Evolutionary conservation across 35 echinoderm and acorn worm genomes (phyloP).

Genomic region (Heliocidaris erythrogramma): DNA sequence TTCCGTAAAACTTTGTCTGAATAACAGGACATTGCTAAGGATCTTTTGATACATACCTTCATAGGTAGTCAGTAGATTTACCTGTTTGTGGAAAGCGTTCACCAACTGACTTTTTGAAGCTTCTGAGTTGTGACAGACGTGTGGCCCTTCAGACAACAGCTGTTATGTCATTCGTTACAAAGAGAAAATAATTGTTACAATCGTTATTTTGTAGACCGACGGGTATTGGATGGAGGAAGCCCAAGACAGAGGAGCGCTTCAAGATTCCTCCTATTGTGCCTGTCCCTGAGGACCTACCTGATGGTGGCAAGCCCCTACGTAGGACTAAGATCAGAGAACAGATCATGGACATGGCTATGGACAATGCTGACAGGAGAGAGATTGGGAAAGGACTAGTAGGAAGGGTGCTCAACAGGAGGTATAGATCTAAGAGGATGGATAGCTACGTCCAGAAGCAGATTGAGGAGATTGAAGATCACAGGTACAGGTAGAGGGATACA

Average conservation of each 20-base stretch:
- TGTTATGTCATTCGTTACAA: neutral
- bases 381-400: constrained; percentile 95
- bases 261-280: constrained; percentile 60
- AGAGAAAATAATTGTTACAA: neutral
- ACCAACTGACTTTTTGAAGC: too few species aligned
- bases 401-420: constrained; percentile 81
- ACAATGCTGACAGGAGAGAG: constrained; percentile 86
- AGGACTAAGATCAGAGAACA: constrained; percentile 88
- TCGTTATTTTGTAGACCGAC: constrained; percentile 66
- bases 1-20: too few species aligned
- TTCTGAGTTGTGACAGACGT: too few species aligned
- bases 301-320: constrained; percentile 59
- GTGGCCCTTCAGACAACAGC: too few species aligned
- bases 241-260: constrained; percentile 76
- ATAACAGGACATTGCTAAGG: too few species aligned
- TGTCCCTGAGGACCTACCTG: constrained; percentile 58
- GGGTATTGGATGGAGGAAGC: constrained; percentile 94
- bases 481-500: constrained; percentile 45
- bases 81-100: too few species aligned
- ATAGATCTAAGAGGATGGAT: constrained; percentile 83
- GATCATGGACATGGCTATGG: constrained; percentile 76
- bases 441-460: constrained; percentile 93
- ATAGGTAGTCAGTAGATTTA: too few species aligned
- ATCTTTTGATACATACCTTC: too few species aligned
- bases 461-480: constrained; percentile 96